Evolutionary conservation across 2,113 vertebrate species (phyloP), one percentile per base, ranked within the genome.

Genomic region (Notothenia rossii): DNA sequence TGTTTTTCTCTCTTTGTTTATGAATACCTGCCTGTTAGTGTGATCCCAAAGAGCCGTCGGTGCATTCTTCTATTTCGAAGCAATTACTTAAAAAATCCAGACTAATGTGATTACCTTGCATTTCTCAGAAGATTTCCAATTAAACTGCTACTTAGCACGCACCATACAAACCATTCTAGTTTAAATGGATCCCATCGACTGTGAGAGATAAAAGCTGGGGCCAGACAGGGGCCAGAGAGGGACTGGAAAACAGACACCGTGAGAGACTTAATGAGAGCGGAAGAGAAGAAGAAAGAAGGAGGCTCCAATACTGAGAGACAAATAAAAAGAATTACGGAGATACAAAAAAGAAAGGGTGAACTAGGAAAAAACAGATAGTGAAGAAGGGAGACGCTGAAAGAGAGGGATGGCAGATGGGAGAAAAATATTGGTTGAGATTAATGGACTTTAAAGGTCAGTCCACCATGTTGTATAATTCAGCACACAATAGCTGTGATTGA

Each of bases 391-490:
- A 73, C 75, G 50, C 67, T 85, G 64, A 55, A 65, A 51, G 62
- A 76, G 77, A 79, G 72, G 88, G 84, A 84, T 90, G 89, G 90
- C 88, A 89, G 89, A 92, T 91, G 88, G 81, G 82, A 90, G 91
- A 88, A 91, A 94, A 91, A 94, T 93, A 90, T 91, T 90, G 89
- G 90, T 90, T 85, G 90, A 89, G 91, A 92, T 93, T 88, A 93
- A 93, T 94, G 90, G 91, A 90, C 90, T 93, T 86, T 90, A 94
- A 95, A 95, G 95, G 93, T 95, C 93, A 95, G 88, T 90, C 76
- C 92, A 82, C 90, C 91, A 85, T 84, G 88, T 92, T 92, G 90
- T 93, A 93, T 94, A 94, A 95, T 94, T 95, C 89, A 93, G 85
- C 90, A 77, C 87, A 93, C 93, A 93, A 93, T 90, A 87, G 89